Conservation (phyloP, 2,113 vertebrate genomes). For the Protobothrops flavoviridis region DNA sequence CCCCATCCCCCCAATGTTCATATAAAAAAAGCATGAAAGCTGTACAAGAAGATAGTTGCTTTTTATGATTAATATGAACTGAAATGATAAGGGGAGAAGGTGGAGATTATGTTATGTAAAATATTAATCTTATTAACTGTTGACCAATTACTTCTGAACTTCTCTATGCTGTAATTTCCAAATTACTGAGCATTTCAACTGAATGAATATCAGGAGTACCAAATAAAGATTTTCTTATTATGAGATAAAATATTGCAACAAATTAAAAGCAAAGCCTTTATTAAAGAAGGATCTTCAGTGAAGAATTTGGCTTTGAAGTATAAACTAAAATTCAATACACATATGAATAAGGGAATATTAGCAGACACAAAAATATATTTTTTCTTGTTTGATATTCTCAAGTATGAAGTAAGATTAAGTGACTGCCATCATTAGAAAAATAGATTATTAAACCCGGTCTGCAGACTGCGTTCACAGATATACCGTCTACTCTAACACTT, state of each 20-base stretch:
- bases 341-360: not conserved
- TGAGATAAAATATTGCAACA: not conserved
- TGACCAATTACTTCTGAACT: constrained; percentile 5
- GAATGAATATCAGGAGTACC: not conserved
- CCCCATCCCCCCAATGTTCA: not conserved
- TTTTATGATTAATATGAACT: not conserved
- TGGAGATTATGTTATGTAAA: not conserved
- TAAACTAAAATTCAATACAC: not conserved
- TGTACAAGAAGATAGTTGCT: not conserved
- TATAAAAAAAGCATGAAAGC: not conserved
- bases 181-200: not conserved
- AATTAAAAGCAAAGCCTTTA: not conserved
- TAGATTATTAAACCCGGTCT: not conserved
- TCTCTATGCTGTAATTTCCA: not conserved
- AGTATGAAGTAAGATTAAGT: not conserved
- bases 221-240: not conserved
- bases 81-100: not conserved
- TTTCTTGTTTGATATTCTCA: not conserved
- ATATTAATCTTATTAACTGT: constrained; percentile 1
- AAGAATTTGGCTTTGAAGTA: not conserved
- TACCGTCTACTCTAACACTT: not conserved
- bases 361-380: not conserved
- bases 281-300: not conserved
- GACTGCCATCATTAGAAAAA: not conserved
- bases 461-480: not conserved